phyloP scores from a whole-genome alignment of 2,888 invertebrate genomes.

The Cryptus viduatorius region DNA sequence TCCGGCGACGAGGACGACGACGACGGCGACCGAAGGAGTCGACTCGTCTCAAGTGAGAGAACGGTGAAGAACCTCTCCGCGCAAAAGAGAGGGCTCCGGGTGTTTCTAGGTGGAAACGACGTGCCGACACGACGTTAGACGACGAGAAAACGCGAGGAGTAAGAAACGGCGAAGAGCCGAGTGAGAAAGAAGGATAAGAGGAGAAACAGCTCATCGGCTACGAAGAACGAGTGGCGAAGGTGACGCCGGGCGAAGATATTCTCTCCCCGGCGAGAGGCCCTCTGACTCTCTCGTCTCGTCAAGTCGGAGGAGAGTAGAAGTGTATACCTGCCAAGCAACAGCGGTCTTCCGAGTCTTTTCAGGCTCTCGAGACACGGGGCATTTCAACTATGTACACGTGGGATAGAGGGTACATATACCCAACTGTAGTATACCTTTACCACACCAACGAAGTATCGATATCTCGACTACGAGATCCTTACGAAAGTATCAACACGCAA shows the following conservation, averaged over 20 bases:
- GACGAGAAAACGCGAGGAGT: conserved; percentile 7
- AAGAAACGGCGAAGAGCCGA: conserved; percentile 16
- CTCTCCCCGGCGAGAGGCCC: conserved; percentile 14
- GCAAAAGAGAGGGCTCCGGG: conserved; percentile 37
- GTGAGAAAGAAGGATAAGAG: conserved; percentile 16
- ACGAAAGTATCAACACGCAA: neutral
- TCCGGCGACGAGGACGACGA: conserved; percentile 18
- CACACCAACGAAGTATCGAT: neutral
- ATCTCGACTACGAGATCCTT: neutral
- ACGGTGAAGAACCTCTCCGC: conserved; percentile 33
- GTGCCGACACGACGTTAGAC: conserved; percentile 48
- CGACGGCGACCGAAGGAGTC: neutral
- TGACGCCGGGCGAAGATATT: conserved; percentile 29
- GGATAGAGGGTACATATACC: neutral
- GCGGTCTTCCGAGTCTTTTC: conserved; percentile 27
- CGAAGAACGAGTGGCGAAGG: conserved; percentile 39
- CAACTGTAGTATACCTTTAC: neutral
- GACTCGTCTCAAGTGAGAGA: neutral
- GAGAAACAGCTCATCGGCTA: conserved; percentile 36
- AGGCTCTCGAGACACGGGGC: conserved; percentile 15
- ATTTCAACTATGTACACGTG: conserved; percentile 25
- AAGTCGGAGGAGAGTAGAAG: conserved; percentile 20
- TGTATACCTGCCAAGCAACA: conserved; percentile 40
- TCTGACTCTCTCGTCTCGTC: conserved; percentile 33
- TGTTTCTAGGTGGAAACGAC: conserved; percentile 46